phyloP scores from a whole-genome alignment of 2,113 vertebrate species.

The Perognathus longimembris region DNA sequence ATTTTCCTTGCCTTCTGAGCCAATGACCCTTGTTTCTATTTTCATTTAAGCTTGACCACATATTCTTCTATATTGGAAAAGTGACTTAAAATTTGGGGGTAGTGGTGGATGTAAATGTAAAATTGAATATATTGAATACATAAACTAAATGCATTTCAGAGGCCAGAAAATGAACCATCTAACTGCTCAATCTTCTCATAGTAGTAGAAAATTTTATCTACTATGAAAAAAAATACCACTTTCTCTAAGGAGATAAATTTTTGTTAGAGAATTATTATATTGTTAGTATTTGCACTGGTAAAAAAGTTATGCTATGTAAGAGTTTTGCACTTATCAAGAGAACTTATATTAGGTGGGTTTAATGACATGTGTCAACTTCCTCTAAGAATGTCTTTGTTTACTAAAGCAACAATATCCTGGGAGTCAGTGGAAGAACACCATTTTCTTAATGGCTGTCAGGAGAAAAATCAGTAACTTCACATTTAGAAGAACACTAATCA shows the following conservation, averaged over 20 bases:
- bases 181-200: not conserved
- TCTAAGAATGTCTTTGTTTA: not conserved
- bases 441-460: not conserved
- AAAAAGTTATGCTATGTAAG: not conserved
- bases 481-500: not conserved
- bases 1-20: not conserved
- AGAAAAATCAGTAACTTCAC: not conserved
- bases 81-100: conserved; percentile 33
- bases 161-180: not conserved
- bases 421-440: not conserved
- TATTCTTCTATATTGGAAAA: conserved; percentile 27
- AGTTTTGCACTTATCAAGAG: not conserved
- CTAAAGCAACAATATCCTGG: not conserved
- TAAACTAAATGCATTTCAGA: not conserved
- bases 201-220: not conserved
- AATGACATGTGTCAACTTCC: not conserved
- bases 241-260: no score
- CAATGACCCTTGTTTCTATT: conserved; percentile 50
- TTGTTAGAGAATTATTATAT: not conserved
- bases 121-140: not conserved
- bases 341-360: not conserved
- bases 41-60: conserved; percentile 40
- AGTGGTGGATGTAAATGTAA: not conserved
- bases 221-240: not conserved
- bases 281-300: not conserved